Evolutionary conservation across 2,113 vertebrate species (phyloP), one percentile per base, ranked within the genome.

Genomic region (Anthoscopus minutus): DNA sequence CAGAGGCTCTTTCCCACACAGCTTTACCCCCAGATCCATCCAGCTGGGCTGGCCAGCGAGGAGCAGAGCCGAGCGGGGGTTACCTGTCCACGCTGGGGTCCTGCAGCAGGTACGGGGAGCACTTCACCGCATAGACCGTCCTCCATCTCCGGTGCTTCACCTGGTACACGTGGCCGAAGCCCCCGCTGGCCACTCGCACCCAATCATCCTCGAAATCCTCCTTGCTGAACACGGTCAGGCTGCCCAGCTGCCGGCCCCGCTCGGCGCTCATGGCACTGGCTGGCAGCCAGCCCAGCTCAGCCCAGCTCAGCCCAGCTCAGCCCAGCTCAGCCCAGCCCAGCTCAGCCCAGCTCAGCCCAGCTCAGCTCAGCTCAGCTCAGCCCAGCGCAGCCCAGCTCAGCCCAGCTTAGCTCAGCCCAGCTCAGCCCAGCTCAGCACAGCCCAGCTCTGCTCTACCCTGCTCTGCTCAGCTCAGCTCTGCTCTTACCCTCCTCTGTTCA

Each of bases 201-300:
- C 98, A 99, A 69, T 98, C 97, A 2, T 96, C 96, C 93, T 99
- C 98, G 44, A 99, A 99, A 71, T 99, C 98, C 2, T 98, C 98
- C 70, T 88, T 98, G 48, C 57, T 97, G 82, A 99, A 99, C 89
- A 97, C 56, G 16, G 86, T 88, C 13, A 97, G 76, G 81, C 82
- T 92, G 79, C 94, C 86, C 72, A 92, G 83, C 2, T 7, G 57
- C 64, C 22, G 28, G 17, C 84, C 92, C 61, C 22, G 10, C 24
- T 66, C 54, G 0, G 12, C 25, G 20, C 93, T 24, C 97, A 97
- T 94, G 81, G 25, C 50, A 50, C n/a, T n/a, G n/a, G n/a, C n/a
- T n/a, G n/a, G n/a, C n/a, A n/a, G n/a, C n/a, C n/a, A n/a, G n/a
- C n/a, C n/a, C n/a, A n/a, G n/a, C n/a, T n/a, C n/a, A n/a, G n/a